Evolutionary conservation across 2,113 vertebrate genomes (phyloP), one percentile per base, ranked within the genome.

Genomic region (Oceanites oceanicus): DNA sequence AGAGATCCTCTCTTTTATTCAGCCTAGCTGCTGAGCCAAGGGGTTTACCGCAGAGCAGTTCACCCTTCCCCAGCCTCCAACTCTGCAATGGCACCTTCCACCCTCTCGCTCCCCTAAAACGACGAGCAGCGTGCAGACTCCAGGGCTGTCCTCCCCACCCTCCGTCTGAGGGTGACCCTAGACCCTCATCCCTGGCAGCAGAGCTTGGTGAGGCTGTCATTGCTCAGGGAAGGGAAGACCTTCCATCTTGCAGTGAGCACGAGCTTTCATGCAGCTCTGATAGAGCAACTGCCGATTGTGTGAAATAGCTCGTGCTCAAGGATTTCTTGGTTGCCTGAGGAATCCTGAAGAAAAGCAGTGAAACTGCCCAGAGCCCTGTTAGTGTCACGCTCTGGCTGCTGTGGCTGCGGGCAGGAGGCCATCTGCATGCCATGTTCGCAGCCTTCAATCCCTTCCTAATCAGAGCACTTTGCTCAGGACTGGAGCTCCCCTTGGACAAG

Each of bases 61-160:
- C 53, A 36, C 17, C 49, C 49, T 70, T 61, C 44, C 42, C 27
- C 38, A 52, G 26, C 10, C 77, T 92, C 38, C 40, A 67, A 23
- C 45, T 86, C 38, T 8, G 13, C 66, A 84, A 17, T 0, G 9
- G 42, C 42, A 89, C 17, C 36, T 53, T 66, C 47, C 1, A 1
- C 27, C 44, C 47, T 59, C 38, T 19, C 13, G 19, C 7, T 22
- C 1, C 7, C 22, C 0, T 0, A 61, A 47, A 49, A 90, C 0
- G 2, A 74, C 0, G 0, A 11, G 15, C 44, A 86, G 66, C 30
- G 26, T 11, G 23, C 19, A 88, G 30, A 34, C 34, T 36, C 42
- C 18, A 55, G 32, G 65, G 47, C 26, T 88, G 32, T 56, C 49
- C 36, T 65, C 6, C 78, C 22, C 34, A 75, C 36, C 5, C 44